Evolutionary conservation across 2,113 vertebrate species (phyloP), one percentile per base, ranked within the genome.

Genomic region (Cygnus buccinator): DNA sequence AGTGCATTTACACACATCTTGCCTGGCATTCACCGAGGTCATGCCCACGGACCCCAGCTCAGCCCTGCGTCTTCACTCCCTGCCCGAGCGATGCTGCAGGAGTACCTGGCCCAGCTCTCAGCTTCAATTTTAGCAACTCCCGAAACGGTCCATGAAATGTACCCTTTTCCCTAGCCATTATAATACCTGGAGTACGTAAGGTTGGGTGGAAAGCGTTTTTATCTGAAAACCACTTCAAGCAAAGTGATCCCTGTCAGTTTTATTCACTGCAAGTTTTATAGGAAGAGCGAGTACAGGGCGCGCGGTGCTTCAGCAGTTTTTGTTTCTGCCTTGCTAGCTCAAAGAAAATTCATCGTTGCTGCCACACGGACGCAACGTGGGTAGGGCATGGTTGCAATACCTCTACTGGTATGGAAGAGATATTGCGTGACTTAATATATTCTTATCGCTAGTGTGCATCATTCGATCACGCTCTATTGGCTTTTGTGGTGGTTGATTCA

Each of bases 381-480:
- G 41, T 9, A 73, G 25, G n/a, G 19, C 74, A 70, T 7, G 35
- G 58, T 48, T 70, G 25, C 70, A 52, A 31, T 28, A 66, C 5
- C 33, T 44, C 35, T 77, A 52, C 66, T 70, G 29, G 14, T 72
- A 46, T 11, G 41, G 59, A 82, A 71, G 20, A 58, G 58, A 4
- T 75, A 79, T 41, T 67, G 20, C 8, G 39, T 44, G 57, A 71
- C 68, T 84, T 77, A 80, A 50, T 61, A 21, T 35, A 14, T 23
- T 80, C 73, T 89, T 90, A 91, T 91, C 81, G 65, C 89, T 77
- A 84, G 20, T 4, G n/a, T 68, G 87, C 90, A 89, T 61, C 59
- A 93, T 96, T 96, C 96, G 84, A 94, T 96, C 94, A 52, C 26
- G 55, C 26, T 74, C 37, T 78, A n/a, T 66, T 83, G 76, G 26